phyloP scores from a whole-genome alignment of 2,888 invertebrate genomes.

The Chymomyza amoena region DNA sequence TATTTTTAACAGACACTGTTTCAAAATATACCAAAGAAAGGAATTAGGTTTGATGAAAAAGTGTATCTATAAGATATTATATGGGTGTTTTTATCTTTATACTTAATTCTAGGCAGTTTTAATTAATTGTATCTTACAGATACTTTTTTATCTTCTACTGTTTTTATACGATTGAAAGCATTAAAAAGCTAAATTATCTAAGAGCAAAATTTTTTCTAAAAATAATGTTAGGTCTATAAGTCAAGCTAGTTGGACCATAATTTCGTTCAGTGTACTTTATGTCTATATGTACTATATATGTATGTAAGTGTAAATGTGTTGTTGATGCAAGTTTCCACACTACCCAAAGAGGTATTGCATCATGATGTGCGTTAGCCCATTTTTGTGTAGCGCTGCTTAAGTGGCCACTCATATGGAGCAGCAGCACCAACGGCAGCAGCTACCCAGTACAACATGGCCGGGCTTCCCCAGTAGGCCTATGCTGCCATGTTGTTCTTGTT shows the following conservation, averaged over 20 bases:
- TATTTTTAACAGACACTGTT: no score
- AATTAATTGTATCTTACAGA: no score
- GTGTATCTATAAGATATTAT: no score
- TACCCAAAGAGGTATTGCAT: slow-evolving; percentile 29
- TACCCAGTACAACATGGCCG: slow-evolving; percentile 6
- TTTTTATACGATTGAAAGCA: no score
- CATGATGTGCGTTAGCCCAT: slow-evolving; percentile 30
- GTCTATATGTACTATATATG: neutral
- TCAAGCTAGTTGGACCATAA: neutral
- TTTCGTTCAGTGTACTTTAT: neutral
- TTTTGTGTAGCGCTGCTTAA: slow-evolving; percentile 13
- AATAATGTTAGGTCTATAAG: no score
- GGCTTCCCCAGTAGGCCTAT: slow-evolving; percentile 28
- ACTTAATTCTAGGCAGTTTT: no score
- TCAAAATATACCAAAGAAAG: no score
- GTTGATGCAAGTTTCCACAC: slow-evolving; percentile 26
- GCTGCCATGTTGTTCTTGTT: slow-evolving; percentile 12
- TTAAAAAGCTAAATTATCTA: no score
- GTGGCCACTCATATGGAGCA: slow-evolving; percentile 17
- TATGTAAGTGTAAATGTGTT: neutral
- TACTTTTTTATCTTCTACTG: no score
- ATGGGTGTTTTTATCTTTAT: no score
- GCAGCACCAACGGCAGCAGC: slow-evolving; percentile 9
- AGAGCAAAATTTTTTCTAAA: no score
- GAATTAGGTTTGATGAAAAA: no score